phyloP scores from a whole-genome alignment of 2,113 vertebrate species.

The Marcusenius ussheri region DNA sequence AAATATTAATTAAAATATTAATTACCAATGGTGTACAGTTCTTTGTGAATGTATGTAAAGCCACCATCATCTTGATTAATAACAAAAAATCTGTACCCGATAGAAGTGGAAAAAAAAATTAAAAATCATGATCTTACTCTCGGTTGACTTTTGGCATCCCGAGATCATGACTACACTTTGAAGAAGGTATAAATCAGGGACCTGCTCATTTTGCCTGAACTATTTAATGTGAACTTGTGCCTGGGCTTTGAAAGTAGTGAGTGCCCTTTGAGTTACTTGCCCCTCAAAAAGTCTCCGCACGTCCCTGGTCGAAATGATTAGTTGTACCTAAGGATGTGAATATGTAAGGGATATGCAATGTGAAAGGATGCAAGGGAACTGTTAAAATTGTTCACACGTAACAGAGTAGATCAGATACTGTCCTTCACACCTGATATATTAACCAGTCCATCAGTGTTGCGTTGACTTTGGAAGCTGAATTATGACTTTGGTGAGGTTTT shows the following conservation, averaged over 20 bases:
- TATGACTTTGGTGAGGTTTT: background rate
- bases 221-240: background rate
- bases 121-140: background rate
- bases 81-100: background rate
- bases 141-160: background rate
- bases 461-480: background rate
- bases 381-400: background rate
- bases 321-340: background rate
- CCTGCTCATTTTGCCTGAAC: background rate
- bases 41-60: background rate
- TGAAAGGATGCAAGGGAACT: background rate
- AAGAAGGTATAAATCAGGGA: background rate
- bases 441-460: background rate
- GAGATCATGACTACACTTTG: background rate
- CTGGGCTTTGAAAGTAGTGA: background rate
- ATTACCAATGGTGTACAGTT: background rate
- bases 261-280: background rate
- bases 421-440: background rate
- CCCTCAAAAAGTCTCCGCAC: background rate
- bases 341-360: background rate
- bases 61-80: background rate
- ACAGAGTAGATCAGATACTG: background rate
- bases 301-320: background rate
- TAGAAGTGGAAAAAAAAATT: background rate
- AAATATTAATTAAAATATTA: slow-evolving; percentile 37